phyloP scores from a whole-genome alignment of 2,113 vertebrate genomes.

The Melanostigma gelatinosum region DNA sequence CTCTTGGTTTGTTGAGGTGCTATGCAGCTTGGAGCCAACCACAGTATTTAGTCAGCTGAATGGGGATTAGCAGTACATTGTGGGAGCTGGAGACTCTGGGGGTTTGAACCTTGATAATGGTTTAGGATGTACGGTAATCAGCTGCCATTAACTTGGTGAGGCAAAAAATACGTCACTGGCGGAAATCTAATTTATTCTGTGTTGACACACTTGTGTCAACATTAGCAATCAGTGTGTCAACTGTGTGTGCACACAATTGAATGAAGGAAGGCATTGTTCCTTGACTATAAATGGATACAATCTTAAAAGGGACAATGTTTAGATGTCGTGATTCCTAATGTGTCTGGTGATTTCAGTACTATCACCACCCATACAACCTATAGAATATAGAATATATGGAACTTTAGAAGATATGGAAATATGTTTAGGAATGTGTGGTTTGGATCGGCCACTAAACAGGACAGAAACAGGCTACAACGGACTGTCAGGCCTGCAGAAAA shows the following conservation, averaged over 20 bases:
- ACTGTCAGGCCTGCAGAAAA: too few relatives aligned
- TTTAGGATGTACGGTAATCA: conserved; percentile 14
- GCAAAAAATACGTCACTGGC: conserved; percentile 16
- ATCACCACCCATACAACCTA: neutral
- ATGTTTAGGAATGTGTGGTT: too few relatives aligned
- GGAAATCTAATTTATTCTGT: conserved; percentile 20
- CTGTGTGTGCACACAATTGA: neutral
- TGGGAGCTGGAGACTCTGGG: neutral
- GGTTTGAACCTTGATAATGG: conserved; percentile 20
- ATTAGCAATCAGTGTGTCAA: conserved; percentile 1
- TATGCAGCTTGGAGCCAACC: neutral
- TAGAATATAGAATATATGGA: too few relatives aligned
- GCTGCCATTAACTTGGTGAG: conserved; percentile 28
- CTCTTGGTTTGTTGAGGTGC: neutral
- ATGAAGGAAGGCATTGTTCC: conserved; percentile 17
- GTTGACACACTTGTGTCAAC: conserved; percentile 15
- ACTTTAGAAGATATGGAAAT: too few relatives aligned
- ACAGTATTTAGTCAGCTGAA: neutral
- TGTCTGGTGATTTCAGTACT: neutral
- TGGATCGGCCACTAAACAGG: too few relatives aligned
- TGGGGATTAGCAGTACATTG: conserved; percentile 9
- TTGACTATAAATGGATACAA: conserved; percentile 12
- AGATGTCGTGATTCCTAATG: neutral
- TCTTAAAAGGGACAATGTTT: neutral
- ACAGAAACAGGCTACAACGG: too few relatives aligned